Evolutionary conservation across 2,888 invertebrate genomes (phyloP), one percentile per base, ranked within the genome.

Genomic region (Sminthurinus aureus): DNA sequence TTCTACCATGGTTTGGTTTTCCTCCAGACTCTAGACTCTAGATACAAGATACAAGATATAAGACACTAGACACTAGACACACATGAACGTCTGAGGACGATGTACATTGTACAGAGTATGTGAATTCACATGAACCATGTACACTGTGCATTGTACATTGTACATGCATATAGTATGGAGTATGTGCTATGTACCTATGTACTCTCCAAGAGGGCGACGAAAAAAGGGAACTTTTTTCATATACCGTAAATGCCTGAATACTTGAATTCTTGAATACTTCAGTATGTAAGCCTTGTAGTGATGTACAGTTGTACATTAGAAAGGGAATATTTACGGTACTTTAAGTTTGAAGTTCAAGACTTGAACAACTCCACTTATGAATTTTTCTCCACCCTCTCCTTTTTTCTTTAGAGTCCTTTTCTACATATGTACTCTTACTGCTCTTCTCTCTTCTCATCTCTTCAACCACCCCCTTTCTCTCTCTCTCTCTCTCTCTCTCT

Each of bases 291-390:
- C n/a, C n/a, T n/a, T n/a, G n/a, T n/a, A n/a, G n/a, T n/a, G n/a
- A n/a, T n/a, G n/a, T n/a, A n/a, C n/a, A n/a, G n/a, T n/a, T n/a
- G n/a, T n/a, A n/a, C n/a, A n/a, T n/a, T n/a, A n/a, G n/a, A n/a
- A n/a, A n/a, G n/a, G n/a, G n/a, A n/a, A n/a, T n/a, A n/a, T n/a
- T 38, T 18, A 74, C 74, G 26, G 15, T 24, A 22, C 38, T 58
- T 64, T n/a, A 71, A 79, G 79, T 69, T 58, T 58, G 71, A 71
- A 71, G 71, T 71, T 71, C 24, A 24, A 38, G 38, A 71, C 71
- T 71, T 24, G 20, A 13, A n/a, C 18, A 76, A 76, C 76, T 76
- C 52, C 76, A 67, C 78, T 78, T 71, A 80, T 80, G 80, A 80
- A 79, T 69, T 79, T 51, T 79, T 69, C 69, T 52, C 71, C 24